Evolutionary conservation across 1,140 invertebrate species (phyloP), one percentile per base, ranked within the genome.

Genomic region (Lepeophtheirus salmonis): DNA sequence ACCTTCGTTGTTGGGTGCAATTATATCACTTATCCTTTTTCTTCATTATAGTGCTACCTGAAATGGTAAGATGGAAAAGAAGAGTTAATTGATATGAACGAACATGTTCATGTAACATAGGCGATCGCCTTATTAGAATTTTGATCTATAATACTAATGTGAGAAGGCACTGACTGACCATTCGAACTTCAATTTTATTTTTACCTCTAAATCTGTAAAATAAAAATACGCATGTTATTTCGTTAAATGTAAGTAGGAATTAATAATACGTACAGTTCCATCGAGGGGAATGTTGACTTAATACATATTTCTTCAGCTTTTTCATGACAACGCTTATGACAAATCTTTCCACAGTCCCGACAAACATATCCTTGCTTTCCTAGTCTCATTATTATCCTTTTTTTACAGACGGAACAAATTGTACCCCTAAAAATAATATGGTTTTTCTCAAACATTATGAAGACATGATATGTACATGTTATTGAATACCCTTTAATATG

Each of bases 351-450:
- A 72, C 89, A 94, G 73, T 92, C 88, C 71, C 89, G 79, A 67
- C 89, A 95, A 72, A 91, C 86, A 74, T 95, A 95, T 53, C 88
- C 89, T 71, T 90, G 85, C 70, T 89, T 89, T 30, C 86, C 85
- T 64, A 89, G 76, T 67, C 86, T 76, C 66, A 85, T 75, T 18
- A 83, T 79, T 66, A 90, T 76, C 56, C 78, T 78, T 68, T 83
- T 83, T 60, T 78, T 77, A 69, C 87, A 90, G 0, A 89, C 83
- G 70, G 84, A 78, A 71, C 87, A 90, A 3, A 63, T 56, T 23
- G 65, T 63, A 2, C 41, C 61, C 30, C 30, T 41, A n/a, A 41
- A 41, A 41, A n/a, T 41, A 41, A 41, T 41, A 41, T 41, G 6
- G n/a, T 10, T 6, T 41, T 41, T 10, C n/a, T 10, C 30, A n/a